Base-by-base conservation (phyloP, 2,113 vertebrate species). In the Sminthopsis crassicaudata region DNA sequence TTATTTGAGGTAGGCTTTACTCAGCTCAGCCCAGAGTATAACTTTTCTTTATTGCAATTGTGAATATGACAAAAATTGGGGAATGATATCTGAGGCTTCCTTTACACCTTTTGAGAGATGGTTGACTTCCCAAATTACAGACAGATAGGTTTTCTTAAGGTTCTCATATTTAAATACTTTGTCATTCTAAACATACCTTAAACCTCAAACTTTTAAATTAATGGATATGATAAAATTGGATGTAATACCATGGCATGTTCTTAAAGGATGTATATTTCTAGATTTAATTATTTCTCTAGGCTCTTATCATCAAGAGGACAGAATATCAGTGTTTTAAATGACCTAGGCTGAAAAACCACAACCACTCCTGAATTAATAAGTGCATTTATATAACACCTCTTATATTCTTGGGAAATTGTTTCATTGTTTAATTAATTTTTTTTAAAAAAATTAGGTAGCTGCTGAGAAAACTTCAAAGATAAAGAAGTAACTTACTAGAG, bases 401-500 rank as follows among this genome's bases (percentile, higher is more conserved):
- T 51, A 54, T 19, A 53, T 93, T 51, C 53, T 90, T 12, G 91
- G 90, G 60, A 53, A 67, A 91, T 67, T 84, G 36, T 53, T 48
- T 42, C 24, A 11, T 76, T 54, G 12, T 93, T 51, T 53, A 48
- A 48, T 27, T 91, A 53, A 67, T 91, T 57, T 92, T 91, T 84
- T 52, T 92, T 55, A 30, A 53, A 48, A 52, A 51, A 94, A 95
- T 88, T 91, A 94, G 94, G 92, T 25, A 23, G 91, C 92, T 96
- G 42, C 90, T 46, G 55, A 76, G 57, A 95, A 97, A 96, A 92
- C 90, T 52, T 25, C n/a, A 84, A 91, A 90, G 91, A 55, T 90
- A 89, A 9, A 93, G 57, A 53, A 8, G 0, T 92, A 76, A 76
- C 30, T 60, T 93, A 93, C 91, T 90, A 24, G 42, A 91, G 88